Base-by-base conservation (phyloP, 2,888 invertebrate genomes). In the Andrena fulva region DNA sequence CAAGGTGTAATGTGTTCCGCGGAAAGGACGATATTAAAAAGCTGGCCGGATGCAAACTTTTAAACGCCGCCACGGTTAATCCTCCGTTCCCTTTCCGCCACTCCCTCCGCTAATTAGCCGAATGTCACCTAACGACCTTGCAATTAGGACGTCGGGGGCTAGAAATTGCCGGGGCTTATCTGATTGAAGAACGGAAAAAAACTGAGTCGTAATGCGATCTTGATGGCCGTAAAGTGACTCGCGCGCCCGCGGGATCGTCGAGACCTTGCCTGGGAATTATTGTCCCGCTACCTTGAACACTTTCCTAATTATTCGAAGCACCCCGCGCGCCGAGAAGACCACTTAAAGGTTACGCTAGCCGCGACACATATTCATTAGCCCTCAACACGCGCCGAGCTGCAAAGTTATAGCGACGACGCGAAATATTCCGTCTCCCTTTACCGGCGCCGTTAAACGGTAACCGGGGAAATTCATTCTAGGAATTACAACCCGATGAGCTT, bases 11-110 rank as follows among this genome's bases (percentile, higher is more conserved):
- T 59, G 75, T 52, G 71, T 82, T 52, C 56, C 63, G n/a, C 24
- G 66, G 62, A 35, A 67, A 29, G 52, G 12, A 54, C 31, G 67
- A 50, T 72, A 79, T 81, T 81, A 80, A 81, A 73, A 68, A 63
- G 20, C 68, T 2, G 50, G 24, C 16, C 52, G 20, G 59, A 52
- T 12, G 80, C 63, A 63, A 79, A 79, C 64, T 69, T 79, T 59
- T 68, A 33, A 48, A 35, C 12, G 12, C 35, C n/a, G 29, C 8
- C 8, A 1, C 42, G 24, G 24, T 16, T 76, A 54, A 52, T 62
- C 42, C 10, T 56, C 20, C 24, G 27, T 56, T 48, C 59, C 33
- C 12, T 8, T 52, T 20, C n/a, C 48, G 24, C 24, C 24, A n/a
- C 24, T 52, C 64, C 69, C 63, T 59, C 35, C 12, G 66, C 42